Percentiles rank a stretch among this genome's conserved stretches.
Evolutionary conservation across 2,888 invertebrate genomes (phyloP).

Genomic region (Leucophora obtusa): DNA sequence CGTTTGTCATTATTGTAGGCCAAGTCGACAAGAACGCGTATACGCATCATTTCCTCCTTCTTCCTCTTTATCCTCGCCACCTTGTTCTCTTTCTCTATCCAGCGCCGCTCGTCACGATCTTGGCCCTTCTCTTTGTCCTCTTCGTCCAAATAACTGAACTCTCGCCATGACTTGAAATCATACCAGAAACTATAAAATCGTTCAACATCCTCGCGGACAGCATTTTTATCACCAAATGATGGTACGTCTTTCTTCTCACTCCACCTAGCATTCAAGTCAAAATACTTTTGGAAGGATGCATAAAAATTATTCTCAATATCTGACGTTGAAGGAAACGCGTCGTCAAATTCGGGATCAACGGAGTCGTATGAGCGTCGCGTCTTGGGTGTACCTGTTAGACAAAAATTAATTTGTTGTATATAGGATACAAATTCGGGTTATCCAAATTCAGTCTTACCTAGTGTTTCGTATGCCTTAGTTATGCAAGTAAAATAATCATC

Average conservation of each 20-base stretch:
- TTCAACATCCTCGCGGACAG: slow-evolving; percentile 91
- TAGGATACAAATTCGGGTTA: not conserved
- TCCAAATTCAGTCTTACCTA: slow-evolving; percentile 81
- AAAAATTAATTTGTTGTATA: not conserved
- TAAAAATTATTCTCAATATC: slow-evolving; percentile 91
- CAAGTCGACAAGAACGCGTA: slow-evolving; percentile 93
- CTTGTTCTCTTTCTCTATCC: slow-evolving; percentile 99
- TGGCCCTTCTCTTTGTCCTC: slow-evolving; percentile 99
- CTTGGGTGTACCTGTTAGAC: slow-evolving; percentile 84
- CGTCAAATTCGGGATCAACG: slow-evolving; percentile 96
- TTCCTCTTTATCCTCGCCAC: slow-evolving; percentile 93
- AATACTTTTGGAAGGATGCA: slow-evolving; percentile 83
- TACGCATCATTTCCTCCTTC: slow-evolving; percentile 97
- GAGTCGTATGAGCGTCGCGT: slow-evolving; percentile 96
- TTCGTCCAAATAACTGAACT: slow-evolving; percentile 98
- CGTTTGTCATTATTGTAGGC: slow-evolving; percentile 97
- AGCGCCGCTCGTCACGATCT: slow-evolving; percentile 96
- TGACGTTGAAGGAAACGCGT: slow-evolving; percentile 87
- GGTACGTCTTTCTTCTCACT: slow-evolving; percentile 93
- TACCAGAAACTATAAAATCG: slow-evolving; percentile 99
- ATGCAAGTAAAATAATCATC: slow-evolving; percentile 99
- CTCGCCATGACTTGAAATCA: slow-evolving; percentile 99
- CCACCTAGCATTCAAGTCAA: slow-evolving; percentile 92
- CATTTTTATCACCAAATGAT: slow-evolving; percentile 85
- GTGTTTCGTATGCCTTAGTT: slow-evolving; percentile 96